Percentiles rank a stretch among this genome's conserved stretches.
These are phyloP conservation scores for human (Homo sapiens) DNA, from an alignment of 2,113 vertebrate species.

Conservation along the genomic window DNA sequence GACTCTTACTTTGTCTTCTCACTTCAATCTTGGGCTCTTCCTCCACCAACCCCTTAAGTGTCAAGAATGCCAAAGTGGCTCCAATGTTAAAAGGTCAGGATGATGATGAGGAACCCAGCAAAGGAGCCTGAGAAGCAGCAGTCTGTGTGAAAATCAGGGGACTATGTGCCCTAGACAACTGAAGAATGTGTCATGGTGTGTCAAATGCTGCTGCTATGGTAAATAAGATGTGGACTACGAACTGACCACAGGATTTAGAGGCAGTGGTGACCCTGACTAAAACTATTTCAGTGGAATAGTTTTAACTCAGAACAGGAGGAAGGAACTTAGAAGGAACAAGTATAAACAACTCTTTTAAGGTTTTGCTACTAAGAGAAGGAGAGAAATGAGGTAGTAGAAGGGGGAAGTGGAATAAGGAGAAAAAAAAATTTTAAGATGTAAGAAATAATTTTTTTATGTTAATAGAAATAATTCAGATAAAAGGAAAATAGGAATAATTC, in stretches of 20 bases:
- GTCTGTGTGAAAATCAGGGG: neutral
- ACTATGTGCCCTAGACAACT: neutral
- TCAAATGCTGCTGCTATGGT: neutral
- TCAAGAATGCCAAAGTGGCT: neutral
- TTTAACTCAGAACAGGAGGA: neutral
- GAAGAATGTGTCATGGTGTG: neutral
- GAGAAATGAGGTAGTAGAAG: neutral
- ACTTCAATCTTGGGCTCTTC: slow-evolving; percentile 24
- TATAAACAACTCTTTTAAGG: neutral
- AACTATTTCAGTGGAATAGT: neutral
- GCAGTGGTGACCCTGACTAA: neutral
- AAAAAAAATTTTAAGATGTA: neutral
- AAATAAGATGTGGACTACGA: neutral
- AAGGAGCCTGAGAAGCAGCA: neutral
- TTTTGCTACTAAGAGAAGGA: neutral
- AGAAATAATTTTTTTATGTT: neutral
- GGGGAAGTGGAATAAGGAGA: neutral
- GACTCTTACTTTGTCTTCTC: neutral
- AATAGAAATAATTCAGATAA: neutral
- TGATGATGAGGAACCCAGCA: neutral
- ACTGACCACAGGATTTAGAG: neutral
- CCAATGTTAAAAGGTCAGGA: neutral
- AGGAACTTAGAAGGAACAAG: neutral
- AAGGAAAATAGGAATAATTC: neutral
- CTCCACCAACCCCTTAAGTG: neutral